Conservation (phyloP, 2,113 vertebrate species). For the Hyaena hyaena region DNA sequence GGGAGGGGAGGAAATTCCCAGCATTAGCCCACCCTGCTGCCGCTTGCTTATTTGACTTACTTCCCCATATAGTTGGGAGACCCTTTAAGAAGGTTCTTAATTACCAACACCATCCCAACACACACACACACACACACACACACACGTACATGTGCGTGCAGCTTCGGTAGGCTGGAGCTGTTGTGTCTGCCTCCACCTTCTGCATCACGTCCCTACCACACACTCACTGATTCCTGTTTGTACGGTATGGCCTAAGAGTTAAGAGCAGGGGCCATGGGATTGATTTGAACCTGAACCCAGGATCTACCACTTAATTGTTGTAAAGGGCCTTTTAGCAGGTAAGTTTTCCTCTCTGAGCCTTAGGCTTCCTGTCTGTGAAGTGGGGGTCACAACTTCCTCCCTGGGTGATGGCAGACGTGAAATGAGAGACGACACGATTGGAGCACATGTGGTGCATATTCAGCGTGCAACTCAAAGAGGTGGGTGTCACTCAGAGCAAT, state of each 20-base stretch:
- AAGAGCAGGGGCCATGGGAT: neutral
- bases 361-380: neutral
- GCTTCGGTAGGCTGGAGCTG: neutral
- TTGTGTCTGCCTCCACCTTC: neutral
- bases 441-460: accelerated
- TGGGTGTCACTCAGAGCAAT: neutral
- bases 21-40: neutral
- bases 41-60: neutral
- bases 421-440: accelerated
- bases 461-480: neutral
- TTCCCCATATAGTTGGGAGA: neutral
- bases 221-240: neutral
- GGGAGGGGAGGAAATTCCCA: neutral
- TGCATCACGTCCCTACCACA: neutral
- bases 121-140: neutral
- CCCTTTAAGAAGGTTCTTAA: neutral
- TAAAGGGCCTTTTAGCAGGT: neutral
- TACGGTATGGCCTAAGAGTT: neutral
- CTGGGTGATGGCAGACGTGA: neutral
- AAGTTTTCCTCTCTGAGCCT: neutral
- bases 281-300: neutral
- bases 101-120: neutral
- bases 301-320: neutral
- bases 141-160: accelerated
- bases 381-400: neutral